Evolutionary conservation across 2,888 invertebrate species (phyloP), one percentile per base, ranked within the genome.

Genomic region (Dicranocentrus wangi): DNA sequence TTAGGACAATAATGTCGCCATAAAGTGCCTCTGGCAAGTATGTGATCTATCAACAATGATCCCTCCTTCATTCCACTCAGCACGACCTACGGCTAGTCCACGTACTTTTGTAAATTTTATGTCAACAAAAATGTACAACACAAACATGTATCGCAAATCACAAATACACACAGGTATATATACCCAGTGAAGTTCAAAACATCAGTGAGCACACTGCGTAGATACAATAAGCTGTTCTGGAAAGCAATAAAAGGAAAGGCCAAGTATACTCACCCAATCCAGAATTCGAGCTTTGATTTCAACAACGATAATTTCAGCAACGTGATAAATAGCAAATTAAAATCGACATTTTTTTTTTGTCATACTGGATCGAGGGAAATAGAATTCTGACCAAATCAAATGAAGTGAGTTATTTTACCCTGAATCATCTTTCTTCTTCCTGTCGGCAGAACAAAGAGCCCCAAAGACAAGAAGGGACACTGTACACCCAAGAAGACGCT

Each of bases 1-100:
- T 66, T 42, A 23, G 66, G 75, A 39, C 75, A 75, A 42, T 55
- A 68, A 75, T 77, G 77, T 69, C 77, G 69, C 69, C 69, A 42
- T 17, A 69, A 51, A 69, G 32, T 61, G 61, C 77, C 61, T n/a
- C 51, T 1, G 68, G 69, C 61, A 23, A 42, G 63, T 7, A 42
- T 39, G 42, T 39, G 63, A 63, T 63, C 21, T 63, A 19, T 19
- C 63, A 63, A 63, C 63, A 63, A 42, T 63, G 63, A 63, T 63
- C 42, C 63, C 55, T 27, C 27, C 25, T 55, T 51, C 32, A 51
- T 28, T 21, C 43, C 27, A 17, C 19, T 5, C 43, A 43, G 42
- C 23, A 28, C 17, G 17, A 32, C 7, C n/a, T 32, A 32, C 3
- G 32, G 3, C 32, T 65, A 65, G 19, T 39, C n/a, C 8, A 63